phyloP scores from a whole-genome alignment of 2,888 invertebrate species.

The Oligia latruncula region DNA sequence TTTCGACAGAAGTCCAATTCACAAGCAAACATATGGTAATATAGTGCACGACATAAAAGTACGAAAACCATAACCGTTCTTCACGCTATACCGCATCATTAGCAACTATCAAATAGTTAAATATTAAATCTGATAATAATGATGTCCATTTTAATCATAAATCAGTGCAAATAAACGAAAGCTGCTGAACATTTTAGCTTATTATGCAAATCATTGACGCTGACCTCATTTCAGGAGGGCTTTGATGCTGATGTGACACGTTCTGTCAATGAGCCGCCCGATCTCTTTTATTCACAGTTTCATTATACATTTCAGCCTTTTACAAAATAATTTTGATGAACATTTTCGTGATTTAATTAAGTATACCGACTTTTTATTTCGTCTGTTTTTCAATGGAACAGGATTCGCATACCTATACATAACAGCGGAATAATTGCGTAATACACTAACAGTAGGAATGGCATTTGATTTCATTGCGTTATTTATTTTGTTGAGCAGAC shows the following conservation, averaged over 20 bases:
- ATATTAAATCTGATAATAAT: not conserved
- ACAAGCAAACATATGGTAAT: no score
- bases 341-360: not conserved
- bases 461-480: no score
- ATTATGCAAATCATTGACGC: slow-evolving; percentile 48
- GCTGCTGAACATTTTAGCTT: slow-evolving; percentile 33
- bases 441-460: no score
- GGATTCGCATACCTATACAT: no score
- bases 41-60: no score
- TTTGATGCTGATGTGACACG: slow-evolving; percentile 45
- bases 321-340: slow-evolving; percentile 6
- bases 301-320: slow-evolving; percentile 25
- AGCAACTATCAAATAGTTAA: no score
- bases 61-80: no score
- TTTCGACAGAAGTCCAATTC: no score
- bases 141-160: slow-evolving; percentile 18
- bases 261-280: slow-evolving; percentile 33
- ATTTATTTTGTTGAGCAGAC: no score
- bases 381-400: not conserved
- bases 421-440: no score
- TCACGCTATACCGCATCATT: not conserved
- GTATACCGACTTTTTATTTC: slow-evolving; percentile 5
- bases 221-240: slow-evolving; percentile 44
- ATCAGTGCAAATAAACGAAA: slow-evolving; percentile 37
- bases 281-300: slow-evolving; percentile 44